Percentiles rank a stretch among this genome's conserved stretches.
Evolutionary conservation across 2,797 vertebrate species (phyloP).

Genomic region (Champsocephalus esox): DNA sequence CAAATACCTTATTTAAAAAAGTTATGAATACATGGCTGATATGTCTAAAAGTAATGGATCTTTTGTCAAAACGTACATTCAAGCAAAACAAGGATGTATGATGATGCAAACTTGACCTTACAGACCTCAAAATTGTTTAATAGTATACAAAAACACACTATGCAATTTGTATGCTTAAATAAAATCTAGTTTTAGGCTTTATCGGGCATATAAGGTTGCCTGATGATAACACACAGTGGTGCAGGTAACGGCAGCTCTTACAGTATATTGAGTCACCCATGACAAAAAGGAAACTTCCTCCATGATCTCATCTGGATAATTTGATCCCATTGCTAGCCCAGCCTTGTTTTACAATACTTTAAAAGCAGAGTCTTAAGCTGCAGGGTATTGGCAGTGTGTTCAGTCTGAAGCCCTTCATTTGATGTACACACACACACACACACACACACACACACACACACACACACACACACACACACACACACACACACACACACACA

Average conservation of each 20-base stretch:
- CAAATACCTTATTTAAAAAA: no score
- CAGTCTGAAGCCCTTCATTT: constrained; percentile 39
- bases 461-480: constrained; percentile 23
- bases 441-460: constrained; percentile 47
- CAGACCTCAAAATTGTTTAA: background rate
- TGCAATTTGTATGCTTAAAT: background rate
- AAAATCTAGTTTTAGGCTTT: background rate
- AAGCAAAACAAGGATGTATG: background rate
- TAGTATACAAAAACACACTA: no score
- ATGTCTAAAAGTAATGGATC: no score
- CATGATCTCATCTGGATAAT: constrained; percentile 50
- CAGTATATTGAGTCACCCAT: constrained; percentile 34
- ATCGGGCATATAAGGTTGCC: background rate
- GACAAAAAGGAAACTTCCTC: constrained; percentile 36
- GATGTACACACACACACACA: constrained; percentile 38
- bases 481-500: constrained; percentile 36
- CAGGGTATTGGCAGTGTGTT: constrained; percentile 12
- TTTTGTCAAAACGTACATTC: background rate
- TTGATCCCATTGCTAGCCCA: constrained; percentile 38
- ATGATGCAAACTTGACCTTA: background rate
- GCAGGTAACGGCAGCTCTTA: constrained; percentile 14
- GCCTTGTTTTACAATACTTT: constrained; percentile 49
- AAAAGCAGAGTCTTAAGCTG: constrained; percentile 22
- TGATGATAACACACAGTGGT: background rate
- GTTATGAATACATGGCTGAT: no score